Evolutionary conservation across 1,140 invertebrate genomes (phyloP).

Genomic region (Fopius arisanus): DNA sequence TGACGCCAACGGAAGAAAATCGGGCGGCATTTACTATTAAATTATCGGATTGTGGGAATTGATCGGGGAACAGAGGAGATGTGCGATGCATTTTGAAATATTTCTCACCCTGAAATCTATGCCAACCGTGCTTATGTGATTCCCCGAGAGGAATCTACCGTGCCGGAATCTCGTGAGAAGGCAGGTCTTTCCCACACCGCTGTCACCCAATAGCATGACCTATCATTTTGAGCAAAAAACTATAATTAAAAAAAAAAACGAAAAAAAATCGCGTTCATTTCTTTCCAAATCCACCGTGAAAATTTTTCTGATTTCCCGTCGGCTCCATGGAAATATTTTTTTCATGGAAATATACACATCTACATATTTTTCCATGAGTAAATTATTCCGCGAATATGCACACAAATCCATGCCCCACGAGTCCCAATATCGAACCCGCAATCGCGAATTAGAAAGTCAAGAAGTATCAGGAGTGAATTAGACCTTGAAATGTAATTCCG

Average conservation of each 20-base stretch:
- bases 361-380: no score
- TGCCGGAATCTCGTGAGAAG: constrained; percentile 86
- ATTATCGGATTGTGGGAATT: no score
- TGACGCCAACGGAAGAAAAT: no score
- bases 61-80: neutral
- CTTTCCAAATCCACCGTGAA: no score
- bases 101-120: constrained; percentile 92
- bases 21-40: no score
- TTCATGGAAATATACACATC: no score
- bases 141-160: constrained; percentile 84
- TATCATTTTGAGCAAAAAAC: constrained; percentile 49
- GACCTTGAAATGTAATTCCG: constrained; percentile 60
- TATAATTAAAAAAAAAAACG: neutral
- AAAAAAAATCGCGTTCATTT: neutral
- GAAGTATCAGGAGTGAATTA: constrained; percentile 13
- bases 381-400: no score
- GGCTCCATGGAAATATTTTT: no score
- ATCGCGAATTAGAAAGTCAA: neutral
- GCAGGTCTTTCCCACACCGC: constrained; percentile 89
- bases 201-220: constrained; percentile 90
- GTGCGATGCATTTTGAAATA: constrained; percentile 23
- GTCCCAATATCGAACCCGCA: neutral
- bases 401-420: no score
- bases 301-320: no score
- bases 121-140: constrained; percentile 94